Conservation (phyloP, 1,140 invertebrate species). For the Triops longicaudatus region DNA sequence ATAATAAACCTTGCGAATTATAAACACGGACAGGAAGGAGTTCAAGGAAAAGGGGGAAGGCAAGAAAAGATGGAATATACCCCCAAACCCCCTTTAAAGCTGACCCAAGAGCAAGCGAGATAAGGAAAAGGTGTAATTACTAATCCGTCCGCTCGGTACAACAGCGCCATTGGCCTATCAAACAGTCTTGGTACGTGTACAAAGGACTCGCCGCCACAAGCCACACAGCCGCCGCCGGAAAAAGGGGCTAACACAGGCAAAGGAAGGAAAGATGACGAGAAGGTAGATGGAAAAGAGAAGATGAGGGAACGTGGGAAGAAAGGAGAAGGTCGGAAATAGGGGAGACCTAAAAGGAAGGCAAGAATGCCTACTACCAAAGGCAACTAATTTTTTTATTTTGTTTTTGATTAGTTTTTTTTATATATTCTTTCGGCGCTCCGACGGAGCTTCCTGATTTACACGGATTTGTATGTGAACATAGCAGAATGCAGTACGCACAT, state of each 20-base stretch:
- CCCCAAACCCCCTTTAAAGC: neutral
- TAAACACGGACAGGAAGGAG: neutral
- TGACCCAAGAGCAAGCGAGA: constrained; percentile 4
- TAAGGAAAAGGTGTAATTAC: constrained; percentile 13
- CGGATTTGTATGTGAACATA: neutral
- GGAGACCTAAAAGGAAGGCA: neutral
- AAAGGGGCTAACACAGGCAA: constrained; percentile 5
- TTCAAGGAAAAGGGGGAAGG: neutral
- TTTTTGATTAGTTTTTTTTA: neutral
- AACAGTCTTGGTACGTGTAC: neutral
- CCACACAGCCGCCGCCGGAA: constrained; percentile 8
- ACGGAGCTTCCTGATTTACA: neutral
- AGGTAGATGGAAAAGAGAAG: neutral
- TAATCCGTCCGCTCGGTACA: constrained; percentile 14
- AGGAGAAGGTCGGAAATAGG: neutral
- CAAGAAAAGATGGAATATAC: neutral
- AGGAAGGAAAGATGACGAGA: neutral
- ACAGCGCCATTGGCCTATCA: constrained; percentile 14
- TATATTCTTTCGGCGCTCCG: neutral
- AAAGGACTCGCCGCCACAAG: constrained; percentile 12
- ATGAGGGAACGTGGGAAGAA: neutral
- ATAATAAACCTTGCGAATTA: neutral
- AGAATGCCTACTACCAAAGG: constrained; percentile 11
- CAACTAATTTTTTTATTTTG: neutral
- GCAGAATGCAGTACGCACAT: constrained; percentile 5